Percentiles rank a stretch among this genome's conserved stretches.
These are phyloP conservation scores for Clarias macrocephalus DNA, from an alignment of 2,113 vertebrate genomes.

Conservation along the genomic window DNA sequence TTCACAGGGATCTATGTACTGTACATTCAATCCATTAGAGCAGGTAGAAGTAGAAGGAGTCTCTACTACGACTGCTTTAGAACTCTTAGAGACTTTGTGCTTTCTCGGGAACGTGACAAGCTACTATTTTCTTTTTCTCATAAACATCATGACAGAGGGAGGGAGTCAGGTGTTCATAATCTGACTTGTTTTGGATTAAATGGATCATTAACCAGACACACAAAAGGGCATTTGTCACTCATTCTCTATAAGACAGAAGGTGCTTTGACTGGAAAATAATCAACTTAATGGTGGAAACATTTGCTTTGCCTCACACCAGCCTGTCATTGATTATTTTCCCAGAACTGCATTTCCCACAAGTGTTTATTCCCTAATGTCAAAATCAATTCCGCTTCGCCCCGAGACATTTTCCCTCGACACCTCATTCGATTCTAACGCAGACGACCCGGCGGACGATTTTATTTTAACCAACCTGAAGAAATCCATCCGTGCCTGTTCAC, in stretches of 20 bases:
- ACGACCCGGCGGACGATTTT: slow-evolving; percentile 4
- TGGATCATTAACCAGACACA: neutral
- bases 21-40: neutral
- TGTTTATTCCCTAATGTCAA: neutral
- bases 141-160: neutral
- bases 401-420: neutral
- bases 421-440: neutral
- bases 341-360: neutral
- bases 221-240: neutral
- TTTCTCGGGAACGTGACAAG: neutral
- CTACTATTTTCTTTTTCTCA: too few relatives aligned
- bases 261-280: neutral
- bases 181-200: neutral
- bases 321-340: neutral
- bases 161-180: neutral
- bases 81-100: neutral
- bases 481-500: neutral
- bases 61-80: neutral
- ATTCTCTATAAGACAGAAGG: neutral
- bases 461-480: slow-evolving; percentile 3
- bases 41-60: neutral
- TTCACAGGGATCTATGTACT: neutral
- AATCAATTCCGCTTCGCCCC: neutral
- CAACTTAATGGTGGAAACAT: neutral
- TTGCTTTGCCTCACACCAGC: neutral